Conservation (phyloP, 2,113 vertebrate species). For the Rhinichthys klamathensis region DNA sequence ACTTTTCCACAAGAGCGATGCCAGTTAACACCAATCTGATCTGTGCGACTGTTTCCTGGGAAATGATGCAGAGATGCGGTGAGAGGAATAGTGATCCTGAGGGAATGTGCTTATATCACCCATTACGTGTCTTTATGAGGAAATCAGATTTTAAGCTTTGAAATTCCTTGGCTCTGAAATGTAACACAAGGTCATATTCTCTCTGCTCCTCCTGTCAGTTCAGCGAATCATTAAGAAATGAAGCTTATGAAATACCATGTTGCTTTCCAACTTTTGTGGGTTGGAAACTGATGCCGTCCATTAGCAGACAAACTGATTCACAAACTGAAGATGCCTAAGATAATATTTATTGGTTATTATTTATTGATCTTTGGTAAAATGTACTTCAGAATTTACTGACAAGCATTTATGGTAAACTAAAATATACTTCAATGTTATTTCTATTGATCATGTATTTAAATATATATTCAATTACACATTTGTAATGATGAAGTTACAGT, state of each 20-base stretch:
- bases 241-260: background rate
- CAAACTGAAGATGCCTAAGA: background rate
- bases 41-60: background rate
- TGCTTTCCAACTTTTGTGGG: background rate
- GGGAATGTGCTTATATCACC: background rate
- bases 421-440: no score
- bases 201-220: background rate
- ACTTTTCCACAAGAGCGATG: no score
- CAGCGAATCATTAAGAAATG: background rate
- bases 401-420: no score
- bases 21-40: background rate
- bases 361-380: no score
- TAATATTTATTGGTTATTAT: background rate
- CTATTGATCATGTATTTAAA: no score
- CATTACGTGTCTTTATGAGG: background rate
- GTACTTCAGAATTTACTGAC: no score
- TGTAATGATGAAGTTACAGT: no score
- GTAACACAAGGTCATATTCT: background rate
- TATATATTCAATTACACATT: no score
- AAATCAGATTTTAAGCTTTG: conserved; percentile 18
- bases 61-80: background rate
- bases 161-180: background rate
- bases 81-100: background rate
- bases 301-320: background rate
- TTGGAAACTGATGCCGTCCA: background rate